Base-by-base conservation (phyloP, 2,797 vertebrate genomes). In the Labeo calbasu region DNA sequence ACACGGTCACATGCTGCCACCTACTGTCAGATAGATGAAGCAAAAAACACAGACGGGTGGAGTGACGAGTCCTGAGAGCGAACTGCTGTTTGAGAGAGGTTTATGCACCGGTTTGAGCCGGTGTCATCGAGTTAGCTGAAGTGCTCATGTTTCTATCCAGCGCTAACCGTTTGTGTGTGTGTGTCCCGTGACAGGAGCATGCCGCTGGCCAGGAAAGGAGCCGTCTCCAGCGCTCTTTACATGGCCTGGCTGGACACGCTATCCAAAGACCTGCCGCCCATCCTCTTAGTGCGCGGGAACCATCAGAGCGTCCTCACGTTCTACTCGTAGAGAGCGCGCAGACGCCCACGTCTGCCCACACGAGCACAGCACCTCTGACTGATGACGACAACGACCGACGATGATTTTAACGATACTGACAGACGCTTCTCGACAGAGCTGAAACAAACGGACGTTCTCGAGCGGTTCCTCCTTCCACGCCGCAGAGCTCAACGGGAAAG, bases 291-390 rank as follows among this genome's bases (percentile, higher is more conserved):
- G 68, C 97, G 98, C 25, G 98, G 98, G 59, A 99, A 99, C 92
- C 98, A 99, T 90, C 98, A 99, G 96, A 99, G 98, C 14, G 98
- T 99, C 90, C 98, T 99, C 90, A 99, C 98, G 72, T 99, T 99
- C 95, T 99, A 99, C 91, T 99, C 98, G 5, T 99, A 98, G 95
- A 91, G 84, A 79, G 23, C 88, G 88, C 89, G 81, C 89, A 50
- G 86, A 86, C 87, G 86, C 86, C 32, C 32, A 5, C 32, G 86
- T 82, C 57, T 66, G 89, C 88, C 86, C 87, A 57, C 5, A 81
- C 80, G 81, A 85, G 87, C 77, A 87, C 79, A 80, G 75, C 81
- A 85, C 83, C 78, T 79, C 68, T 76, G 70, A 85, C 77, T 61
- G 61, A 57, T 65, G 32, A 71, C 59, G 55, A 51, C 84, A 36